Base-by-base conservation (phyloP, 2,888 invertebrate genomes). In the Falcaria lacertinaria region DNA sequence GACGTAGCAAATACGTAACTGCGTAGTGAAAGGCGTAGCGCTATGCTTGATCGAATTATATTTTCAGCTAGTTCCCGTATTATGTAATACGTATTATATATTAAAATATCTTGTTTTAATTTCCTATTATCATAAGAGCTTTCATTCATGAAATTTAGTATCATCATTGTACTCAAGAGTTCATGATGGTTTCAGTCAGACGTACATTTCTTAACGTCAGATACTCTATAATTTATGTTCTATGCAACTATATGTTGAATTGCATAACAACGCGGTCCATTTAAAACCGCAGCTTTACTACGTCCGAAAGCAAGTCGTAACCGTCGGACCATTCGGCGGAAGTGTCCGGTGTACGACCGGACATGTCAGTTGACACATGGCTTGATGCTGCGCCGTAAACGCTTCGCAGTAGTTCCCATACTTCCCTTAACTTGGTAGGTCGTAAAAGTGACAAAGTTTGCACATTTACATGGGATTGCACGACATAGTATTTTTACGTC, bases 361-460 rank as follows among this genome's bases (percentile, higher is more conserved):
- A 42, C 41, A 53, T 44, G 41, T 52, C 41, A 45, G 48, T 56
- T 52, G 53, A 51, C 63, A 55, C 49, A 43, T 45, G 46, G 52
- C 8, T 34, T 34, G 15, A 8, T 8, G 8, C 14, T 14, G 3
- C 15, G 1, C 22, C 14, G 13, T n/a, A 14, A n/a, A 7, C 28
- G 7, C 33, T 14, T 14, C 14, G 4, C 22, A 2, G 16, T 15
- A 37, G n/a, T 7, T 37, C 22, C 8, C 37, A 14, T 37, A 13
- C 37, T 7, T 11, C 37, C 22, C 15, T 17, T 22, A 15, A 15
- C 25, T 37, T 37, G 22, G 22, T 37, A 22, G 13, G 22, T 14
- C 22, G 11, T 37, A 37, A 37, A 37, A 25, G 14, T 22, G 37
- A 15, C 37, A 37, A 37, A 37, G 22, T 37, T 37, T 25, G 7